Evolutionary conservation across 2,888 invertebrate species (phyloP).

Genomic region (Tipula confusa): DNA sequence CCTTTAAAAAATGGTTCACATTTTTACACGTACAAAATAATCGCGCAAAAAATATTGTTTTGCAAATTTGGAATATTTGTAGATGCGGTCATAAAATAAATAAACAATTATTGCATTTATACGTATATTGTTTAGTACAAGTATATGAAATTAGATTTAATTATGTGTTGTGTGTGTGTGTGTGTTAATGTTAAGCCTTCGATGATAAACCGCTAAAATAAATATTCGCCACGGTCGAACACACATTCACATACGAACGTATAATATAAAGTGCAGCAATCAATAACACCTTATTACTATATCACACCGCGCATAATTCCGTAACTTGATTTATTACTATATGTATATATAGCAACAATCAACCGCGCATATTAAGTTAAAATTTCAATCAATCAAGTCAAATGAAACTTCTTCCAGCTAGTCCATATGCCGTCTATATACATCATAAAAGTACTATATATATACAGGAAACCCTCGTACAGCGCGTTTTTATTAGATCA

Average conservation of each 20-base stretch:
- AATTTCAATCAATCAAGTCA: neutral
- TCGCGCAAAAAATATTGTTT: too few relatives aligned
- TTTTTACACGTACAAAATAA: neutral
- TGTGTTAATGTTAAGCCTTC: neutral
- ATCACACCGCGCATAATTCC: neutral
- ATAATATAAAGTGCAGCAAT: neutral
- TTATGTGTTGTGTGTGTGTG: too few relatives aligned
- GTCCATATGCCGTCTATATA: too few relatives aligned
- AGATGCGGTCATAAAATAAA: too few relatives aligned
- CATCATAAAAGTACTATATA: too few relatives aligned
- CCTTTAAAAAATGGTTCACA: neutral
- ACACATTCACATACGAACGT: neutral
- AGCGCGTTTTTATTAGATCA: too few relatives aligned
- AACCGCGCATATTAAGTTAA: neutral
- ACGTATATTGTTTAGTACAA: too few relatives aligned
- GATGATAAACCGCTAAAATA: neutral
- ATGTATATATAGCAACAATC: neutral
- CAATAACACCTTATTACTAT: neutral
- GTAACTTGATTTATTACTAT: neutral
- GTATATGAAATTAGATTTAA: too few relatives aligned
- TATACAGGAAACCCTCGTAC: too few relatives aligned
- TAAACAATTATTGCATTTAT: too few relatives aligned
- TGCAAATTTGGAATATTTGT: too few relatives aligned
- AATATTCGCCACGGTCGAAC: neutral
- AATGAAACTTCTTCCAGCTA: neutral